Percentiles rank a stretch among this genome's conserved stretches.
These are phyloP conservation scores for Cheiracanthium punctorium DNA, from an alignment of 2,888 invertebrate species.

Conservation along the genomic window DNA sequence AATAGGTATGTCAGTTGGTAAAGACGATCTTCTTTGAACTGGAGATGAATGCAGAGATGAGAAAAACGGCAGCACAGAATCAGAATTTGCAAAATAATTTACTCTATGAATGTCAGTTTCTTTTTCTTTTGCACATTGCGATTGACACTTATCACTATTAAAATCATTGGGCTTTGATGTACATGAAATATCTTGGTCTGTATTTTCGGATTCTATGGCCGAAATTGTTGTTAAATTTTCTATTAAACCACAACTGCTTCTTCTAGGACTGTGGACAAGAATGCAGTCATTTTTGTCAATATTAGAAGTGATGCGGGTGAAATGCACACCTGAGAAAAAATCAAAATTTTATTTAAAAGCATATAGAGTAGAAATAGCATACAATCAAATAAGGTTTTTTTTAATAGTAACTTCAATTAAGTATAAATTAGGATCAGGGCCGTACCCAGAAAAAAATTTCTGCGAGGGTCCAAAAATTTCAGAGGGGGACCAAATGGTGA, in stretches of 20 bases:
- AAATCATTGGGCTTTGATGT: constrained; percentile 19
- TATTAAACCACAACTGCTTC: constrained; percentile 63
- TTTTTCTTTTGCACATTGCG: constrained; percentile 22
- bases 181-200: constrained; percentile 27
- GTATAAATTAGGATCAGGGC: too few relatives aligned
- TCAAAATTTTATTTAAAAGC: too few relatives aligned
- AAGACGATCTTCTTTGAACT: constrained; percentile 60
- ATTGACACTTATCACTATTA: constrained; percentile 36
- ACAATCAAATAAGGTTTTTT: too few relatives aligned
- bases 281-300: constrained; percentile 20
- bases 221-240: constrained; percentile 34
- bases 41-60: constrained; percentile 29
- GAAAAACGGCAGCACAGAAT: constrained; percentile 38
- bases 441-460: too few relatives aligned
- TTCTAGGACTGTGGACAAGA: constrained; percentile 22
- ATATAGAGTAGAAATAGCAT: too few relatives aligned
- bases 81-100: constrained; percentile 34
- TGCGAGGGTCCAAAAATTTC: too few relatives aligned
- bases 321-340: constrained; percentile 38
- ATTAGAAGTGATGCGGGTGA: constrained; percentile 3
- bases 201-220: constrained; percentile 39
- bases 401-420: too few relatives aligned
- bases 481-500: too few relatives aligned
- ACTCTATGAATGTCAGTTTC: neutral
- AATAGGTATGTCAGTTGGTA: constrained; percentile 51